These are phyloP conservation scores for Cranoglanis bouderius DNA, from an alignment of 2,113 vertebrate genomes.

Conservation along the genomic window DNA sequence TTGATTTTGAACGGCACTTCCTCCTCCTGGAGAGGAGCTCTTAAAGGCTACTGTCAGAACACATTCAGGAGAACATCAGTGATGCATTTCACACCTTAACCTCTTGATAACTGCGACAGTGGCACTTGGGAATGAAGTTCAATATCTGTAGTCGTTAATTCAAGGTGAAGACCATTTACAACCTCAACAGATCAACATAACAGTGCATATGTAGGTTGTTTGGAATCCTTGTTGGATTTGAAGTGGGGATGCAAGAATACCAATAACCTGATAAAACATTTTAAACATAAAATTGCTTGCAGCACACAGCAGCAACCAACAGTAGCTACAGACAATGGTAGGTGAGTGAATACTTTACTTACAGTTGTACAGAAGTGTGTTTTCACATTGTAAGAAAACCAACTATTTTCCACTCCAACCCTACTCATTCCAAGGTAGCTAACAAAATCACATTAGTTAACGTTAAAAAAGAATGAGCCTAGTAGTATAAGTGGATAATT, in stretches of 20 bases:
- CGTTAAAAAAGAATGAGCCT: background rate
- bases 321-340: background rate
- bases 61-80: conserved; percentile 62
- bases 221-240: background rate
- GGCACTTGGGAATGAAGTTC: conserved; percentile 36
- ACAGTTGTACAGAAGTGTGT: background rate
- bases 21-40: conserved; percentile 57
- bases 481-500: background rate
- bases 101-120: conserved; percentile 20
- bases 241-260: background rate
- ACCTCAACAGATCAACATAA: conserved; percentile 19
- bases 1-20: conserved; percentile 64
- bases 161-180: conserved; percentile 28
- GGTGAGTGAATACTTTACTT: background rate
- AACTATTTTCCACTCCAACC: background rate
- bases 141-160: conserved; percentile 26
- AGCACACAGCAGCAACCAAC: background rate
- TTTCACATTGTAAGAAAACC: background rate
- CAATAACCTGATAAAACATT: background rate
- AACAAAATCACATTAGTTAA: background rate
- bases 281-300: background rate
- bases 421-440: background rate
- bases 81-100: conserved; percentile 59
- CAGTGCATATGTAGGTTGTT: conserved; percentile 10
- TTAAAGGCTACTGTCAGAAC: conserved; percentile 64